phyloP scores from a whole-genome alignment of 2,113 vertebrate genomes.

The Regulus satrapa region DNA sequence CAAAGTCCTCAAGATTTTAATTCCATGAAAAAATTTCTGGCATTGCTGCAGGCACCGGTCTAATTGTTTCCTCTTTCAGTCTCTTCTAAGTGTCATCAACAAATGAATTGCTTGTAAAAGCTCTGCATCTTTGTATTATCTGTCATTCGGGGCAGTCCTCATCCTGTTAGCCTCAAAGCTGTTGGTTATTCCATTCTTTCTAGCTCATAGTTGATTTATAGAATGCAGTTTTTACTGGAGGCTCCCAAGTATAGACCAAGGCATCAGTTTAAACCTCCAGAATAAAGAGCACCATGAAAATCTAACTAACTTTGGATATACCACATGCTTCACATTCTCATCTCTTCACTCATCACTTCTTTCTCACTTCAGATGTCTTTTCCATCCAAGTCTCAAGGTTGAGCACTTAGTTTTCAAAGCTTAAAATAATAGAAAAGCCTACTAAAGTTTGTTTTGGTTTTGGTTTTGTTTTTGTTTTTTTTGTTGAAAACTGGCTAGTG shows the following conservation, averaged over 20 bases:
- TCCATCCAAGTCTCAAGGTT: neutral
- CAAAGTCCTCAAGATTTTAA: conserved; percentile 24
- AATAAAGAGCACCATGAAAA: neutral
- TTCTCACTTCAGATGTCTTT: neutral
- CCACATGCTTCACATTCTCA: neutral
- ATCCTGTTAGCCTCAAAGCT: neutral
- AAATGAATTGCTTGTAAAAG: neutral
- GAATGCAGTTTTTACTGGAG: neutral
- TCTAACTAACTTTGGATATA: neutral
- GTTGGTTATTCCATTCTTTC: neutral
- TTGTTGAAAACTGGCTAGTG: neutral
- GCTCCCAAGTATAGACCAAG: neutral
- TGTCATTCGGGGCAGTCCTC: neutral
- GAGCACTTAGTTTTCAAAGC: neutral
- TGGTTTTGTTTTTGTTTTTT: too few species aligned
- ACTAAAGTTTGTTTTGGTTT: too few species aligned
- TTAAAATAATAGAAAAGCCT: neutral
- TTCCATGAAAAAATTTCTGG: neutral
- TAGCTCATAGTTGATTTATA: neutral
- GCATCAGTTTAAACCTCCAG: neutral
- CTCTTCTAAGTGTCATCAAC: neutral
- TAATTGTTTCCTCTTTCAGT: neutral
- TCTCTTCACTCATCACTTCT: neutral
- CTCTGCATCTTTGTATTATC: neutral
- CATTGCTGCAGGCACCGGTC: neutral